Conservation (phyloP, 2,797 vertebrate genomes). For the Urocyon cinereoargenteus region DNA sequence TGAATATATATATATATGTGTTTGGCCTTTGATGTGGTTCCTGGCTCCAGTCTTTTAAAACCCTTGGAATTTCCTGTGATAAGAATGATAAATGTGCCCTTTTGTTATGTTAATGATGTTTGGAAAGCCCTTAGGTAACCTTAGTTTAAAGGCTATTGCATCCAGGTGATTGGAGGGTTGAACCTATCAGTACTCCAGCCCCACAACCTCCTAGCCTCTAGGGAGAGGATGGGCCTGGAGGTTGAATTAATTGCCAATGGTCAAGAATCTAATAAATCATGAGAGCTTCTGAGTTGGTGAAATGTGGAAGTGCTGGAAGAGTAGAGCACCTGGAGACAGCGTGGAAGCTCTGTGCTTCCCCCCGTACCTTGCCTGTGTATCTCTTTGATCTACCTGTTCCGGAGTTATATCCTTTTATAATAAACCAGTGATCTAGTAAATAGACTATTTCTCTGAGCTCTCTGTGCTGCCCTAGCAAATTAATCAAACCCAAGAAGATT, state of each 20-base stretch:
- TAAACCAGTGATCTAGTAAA: neutral
- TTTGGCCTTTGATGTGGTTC: neutral
- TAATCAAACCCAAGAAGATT: neutral
- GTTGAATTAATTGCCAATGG: neutral
- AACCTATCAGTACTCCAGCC: neutral
- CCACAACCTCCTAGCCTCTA: neutral
- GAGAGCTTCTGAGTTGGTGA: neutral
- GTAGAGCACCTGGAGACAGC: no score
- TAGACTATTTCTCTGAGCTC: constrained; percentile 8
- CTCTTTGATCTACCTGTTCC: neutral
- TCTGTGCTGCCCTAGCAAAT: neutral
- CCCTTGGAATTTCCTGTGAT: neutral
- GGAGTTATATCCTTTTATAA: neutral
- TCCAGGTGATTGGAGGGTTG: neutral
- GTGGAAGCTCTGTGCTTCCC: neutral
- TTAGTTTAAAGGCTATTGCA: neutral
- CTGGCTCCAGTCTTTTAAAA: neutral
- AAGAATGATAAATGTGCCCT: neutral
- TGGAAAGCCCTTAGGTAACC: neutral
- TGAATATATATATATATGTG: neutral
- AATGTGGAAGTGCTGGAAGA: neutral
- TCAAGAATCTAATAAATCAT: neutral
- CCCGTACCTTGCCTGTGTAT: neutral
- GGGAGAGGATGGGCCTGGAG: neutral
- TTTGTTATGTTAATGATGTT: neutral